Conservation (phyloP, 1,140 invertebrate species). For the Scaptomyza montana region DNA sequence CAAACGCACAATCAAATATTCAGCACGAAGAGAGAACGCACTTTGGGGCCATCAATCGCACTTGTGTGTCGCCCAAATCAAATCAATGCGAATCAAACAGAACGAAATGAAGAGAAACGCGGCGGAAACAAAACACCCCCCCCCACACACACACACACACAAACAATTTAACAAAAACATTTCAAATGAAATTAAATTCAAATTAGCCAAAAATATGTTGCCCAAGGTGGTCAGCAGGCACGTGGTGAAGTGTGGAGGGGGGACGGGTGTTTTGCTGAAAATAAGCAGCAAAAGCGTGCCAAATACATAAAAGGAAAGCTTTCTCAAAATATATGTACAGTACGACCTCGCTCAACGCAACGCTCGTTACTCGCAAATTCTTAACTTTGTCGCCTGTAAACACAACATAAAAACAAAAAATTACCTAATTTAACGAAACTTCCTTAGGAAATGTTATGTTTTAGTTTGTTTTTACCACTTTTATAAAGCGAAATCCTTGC, state of each 20-base stretch:
- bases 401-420: too few relatives aligned
- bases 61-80: constrained; percentile 28
- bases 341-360: too few relatives aligned
- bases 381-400: too few relatives aligned
- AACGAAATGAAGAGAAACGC: not conserved
- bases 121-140: not conserved
- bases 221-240: too few relatives aligned
- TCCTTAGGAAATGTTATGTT: too few relatives aligned
- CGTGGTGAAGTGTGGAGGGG: too few relatives aligned
- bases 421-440: too few relatives aligned
- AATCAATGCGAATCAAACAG: constrained; percentile 36
- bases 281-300: constrained; percentile 48
- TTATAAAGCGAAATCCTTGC: too few relatives aligned
- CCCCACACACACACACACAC: not conserved
- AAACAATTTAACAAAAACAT: constrained; percentile 51
- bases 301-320: constrained; percentile 49
- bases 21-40: constrained; percentile 3
- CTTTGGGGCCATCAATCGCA: constrained; percentile 19
- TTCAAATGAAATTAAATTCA: constrained; percentile 74
- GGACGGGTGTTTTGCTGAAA: too few relatives aligned
- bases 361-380: too few relatives aligned
- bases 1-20: constrained; percentile 24
- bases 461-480: too few relatives aligned
- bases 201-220: constrained; percentile 63
- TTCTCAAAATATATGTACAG: too few relatives aligned